Evolutionary conservation across 2,113 vertebrate species (phyloP).

Genomic region (Tamias sibiricus): DNA sequence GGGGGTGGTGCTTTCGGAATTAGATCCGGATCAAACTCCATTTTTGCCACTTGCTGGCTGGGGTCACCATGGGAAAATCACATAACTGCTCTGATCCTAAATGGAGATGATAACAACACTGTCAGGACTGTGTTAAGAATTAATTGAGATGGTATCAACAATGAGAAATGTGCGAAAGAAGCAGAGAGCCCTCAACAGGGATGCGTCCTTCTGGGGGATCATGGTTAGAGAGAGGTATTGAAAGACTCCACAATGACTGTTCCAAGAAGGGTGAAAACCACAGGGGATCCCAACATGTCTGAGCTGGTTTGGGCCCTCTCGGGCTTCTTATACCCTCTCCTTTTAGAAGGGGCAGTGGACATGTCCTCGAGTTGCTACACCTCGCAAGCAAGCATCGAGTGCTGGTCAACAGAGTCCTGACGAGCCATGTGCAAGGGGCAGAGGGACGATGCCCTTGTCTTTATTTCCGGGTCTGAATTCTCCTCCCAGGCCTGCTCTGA

Average conservation of each 20-base stretch:
- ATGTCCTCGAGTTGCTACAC: fast-evolving
- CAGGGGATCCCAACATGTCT: background rate
- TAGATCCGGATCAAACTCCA: background rate
- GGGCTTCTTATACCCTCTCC: background rate
- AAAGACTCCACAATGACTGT: background rate
- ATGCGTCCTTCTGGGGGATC: background rate
- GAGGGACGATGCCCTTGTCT: fast-evolving
- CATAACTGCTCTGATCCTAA: background rate
- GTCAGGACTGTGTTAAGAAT: background rate
- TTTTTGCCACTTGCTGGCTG: background rate
- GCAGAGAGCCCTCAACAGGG: background rate
- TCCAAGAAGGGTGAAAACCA: background rate
- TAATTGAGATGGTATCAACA: background rate
- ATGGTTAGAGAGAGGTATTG: too few relatives aligned
- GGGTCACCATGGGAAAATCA: background rate
- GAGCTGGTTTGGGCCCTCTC: background rate
- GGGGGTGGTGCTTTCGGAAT: background rate
- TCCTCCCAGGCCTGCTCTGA: background rate
- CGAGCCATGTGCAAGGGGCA: background rate
- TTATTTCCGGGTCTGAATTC: background rate
- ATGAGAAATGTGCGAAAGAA: background rate
- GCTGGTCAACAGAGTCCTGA: background rate
- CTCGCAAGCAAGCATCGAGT: fast-evolving
- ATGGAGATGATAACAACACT: background rate
- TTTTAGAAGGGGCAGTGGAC: background rate